phyloP scores from a whole-genome alignment of 2,797 vertebrate species.

The Falco berigora region DNA sequence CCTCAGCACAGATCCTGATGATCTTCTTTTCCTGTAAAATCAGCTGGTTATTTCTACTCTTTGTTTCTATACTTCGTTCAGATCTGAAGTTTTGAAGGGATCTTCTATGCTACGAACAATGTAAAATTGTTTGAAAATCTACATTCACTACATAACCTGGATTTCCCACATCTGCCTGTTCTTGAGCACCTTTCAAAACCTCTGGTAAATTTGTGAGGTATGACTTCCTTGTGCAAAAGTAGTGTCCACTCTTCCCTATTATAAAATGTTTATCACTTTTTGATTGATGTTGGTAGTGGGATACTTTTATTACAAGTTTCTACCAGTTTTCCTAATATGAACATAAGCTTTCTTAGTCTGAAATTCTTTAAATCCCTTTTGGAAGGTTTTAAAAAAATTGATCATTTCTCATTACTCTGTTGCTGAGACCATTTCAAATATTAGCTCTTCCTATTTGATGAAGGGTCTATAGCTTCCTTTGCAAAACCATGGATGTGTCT shows the following conservation, averaged over 20 bases:
- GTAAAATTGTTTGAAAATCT: neutral
- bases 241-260: neutral
- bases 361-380: neutral
- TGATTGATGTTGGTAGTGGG: neutral
- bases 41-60: neutral
- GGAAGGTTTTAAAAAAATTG: neutral
- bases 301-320: neutral
- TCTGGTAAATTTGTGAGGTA: neutral
- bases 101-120: neutral
- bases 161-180: neutral
- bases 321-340: neutral
- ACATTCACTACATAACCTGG: neutral
- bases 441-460: neutral
- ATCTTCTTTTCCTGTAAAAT: neutral
- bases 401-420: neutral
- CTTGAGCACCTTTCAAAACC: neutral
- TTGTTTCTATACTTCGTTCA: neutral
- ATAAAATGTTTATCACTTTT: neutral
- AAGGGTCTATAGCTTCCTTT: neutral
- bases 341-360: neutral
- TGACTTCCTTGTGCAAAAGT: neutral
- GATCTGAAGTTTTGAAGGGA: neutral
- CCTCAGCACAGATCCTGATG: neutral
- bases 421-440: neutral
- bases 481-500: accelerated